phyloP scores from a whole-genome alignment of 2,797 vertebrate genomes.

The Acridotheres tristis region DNA sequence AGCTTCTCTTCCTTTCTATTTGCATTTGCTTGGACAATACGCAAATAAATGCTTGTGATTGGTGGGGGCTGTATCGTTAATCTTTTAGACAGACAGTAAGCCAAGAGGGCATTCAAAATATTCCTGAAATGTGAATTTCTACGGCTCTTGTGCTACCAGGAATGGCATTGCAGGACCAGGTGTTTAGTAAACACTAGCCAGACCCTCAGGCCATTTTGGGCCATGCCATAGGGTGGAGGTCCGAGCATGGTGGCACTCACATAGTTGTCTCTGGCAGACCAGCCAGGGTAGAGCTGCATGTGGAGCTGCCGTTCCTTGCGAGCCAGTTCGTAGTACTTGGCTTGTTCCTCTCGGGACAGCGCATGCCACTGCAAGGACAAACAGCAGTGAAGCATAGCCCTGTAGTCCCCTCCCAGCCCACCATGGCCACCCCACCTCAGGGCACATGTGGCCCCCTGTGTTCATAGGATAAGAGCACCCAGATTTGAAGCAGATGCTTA shows the following conservation, averaged over 20 bases:
- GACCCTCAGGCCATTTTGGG: fast-evolving
- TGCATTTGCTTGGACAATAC: background rate
- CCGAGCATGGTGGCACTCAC: constrained; percentile 75
- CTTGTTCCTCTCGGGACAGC: constrained; percentile 94
- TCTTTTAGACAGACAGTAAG: background rate
- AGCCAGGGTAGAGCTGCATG: constrained; percentile 99
- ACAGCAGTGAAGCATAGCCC: background rate
- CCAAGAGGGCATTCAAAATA: background rate
- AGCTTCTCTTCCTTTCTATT: background rate
- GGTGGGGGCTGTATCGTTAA: background rate
- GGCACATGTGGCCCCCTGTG: fast-evolving
- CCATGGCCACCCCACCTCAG: fast-evolving
- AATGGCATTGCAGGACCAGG: background rate
- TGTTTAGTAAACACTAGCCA: background rate
- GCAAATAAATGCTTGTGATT: background rate
- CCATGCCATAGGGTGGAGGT: background rate
- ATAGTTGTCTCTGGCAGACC: constrained; percentile 98
- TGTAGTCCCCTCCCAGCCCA: background rate
- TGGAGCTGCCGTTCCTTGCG: constrained; percentile 98
- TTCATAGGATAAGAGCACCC: background rate
- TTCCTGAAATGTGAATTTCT: background rate
- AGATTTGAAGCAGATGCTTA: background rate
- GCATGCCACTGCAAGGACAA: constrained; percentile 90
- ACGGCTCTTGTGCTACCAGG: fast-evolving
- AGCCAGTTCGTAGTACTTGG: constrained; percentile 98